A percentile compares a stretch with the other conserved stretches of the same genome.
Evolutionary conservation across 2,113 vertebrate species (phyloP).

Genomic region (Spea multiplicata): DNA sequence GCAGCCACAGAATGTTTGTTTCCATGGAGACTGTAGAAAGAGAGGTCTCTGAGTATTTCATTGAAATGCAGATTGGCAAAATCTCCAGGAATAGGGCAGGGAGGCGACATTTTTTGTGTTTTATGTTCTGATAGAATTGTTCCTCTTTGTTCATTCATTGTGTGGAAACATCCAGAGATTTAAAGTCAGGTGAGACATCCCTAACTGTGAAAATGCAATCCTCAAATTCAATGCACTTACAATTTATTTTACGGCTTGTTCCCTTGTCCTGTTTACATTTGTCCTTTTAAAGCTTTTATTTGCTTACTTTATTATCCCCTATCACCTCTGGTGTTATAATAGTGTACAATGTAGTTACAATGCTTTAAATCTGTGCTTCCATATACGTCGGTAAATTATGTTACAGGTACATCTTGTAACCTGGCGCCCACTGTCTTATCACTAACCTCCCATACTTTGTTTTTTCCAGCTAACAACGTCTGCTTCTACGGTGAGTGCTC

Average conservation of each 20-base stretch:
- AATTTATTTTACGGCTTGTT: too few relatives aligned
- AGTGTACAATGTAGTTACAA: too few relatives aligned
- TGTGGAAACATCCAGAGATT: not conserved
- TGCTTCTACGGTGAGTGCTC: conserved; percentile 86
- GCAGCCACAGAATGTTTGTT: conserved; percentile 11
- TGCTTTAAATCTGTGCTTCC: too few relatives aligned
- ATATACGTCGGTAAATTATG: too few relatives aligned
- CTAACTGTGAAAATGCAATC: too few relatives aligned
- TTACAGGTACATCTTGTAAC: too few relatives aligned
- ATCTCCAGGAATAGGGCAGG: conserved; percentile 2
- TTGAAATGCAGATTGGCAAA: conserved; percentile 12
- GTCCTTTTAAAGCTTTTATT: too few relatives aligned
- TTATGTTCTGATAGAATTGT: conserved; percentile 6
- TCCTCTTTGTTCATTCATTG: conserved; percentile 26
- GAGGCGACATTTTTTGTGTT: not conserved
- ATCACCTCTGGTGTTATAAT: too few relatives aligned
- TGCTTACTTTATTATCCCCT: too few relatives aligned
- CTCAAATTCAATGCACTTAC: too few relatives aligned
- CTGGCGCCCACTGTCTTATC: not conserved
- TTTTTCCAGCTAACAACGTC: conserved; percentile 69
- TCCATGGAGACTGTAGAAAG: conserved; percentile 29
- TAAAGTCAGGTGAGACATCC: conserved; percentile 7
- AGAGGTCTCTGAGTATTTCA: not conserved
- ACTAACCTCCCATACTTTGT: not conserved
- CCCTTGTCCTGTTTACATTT: too few relatives aligned